Evolutionary conservation across 2,797 vertebrate genomes (phyloP).

Genomic region (Eremophila alpestris): DNA sequence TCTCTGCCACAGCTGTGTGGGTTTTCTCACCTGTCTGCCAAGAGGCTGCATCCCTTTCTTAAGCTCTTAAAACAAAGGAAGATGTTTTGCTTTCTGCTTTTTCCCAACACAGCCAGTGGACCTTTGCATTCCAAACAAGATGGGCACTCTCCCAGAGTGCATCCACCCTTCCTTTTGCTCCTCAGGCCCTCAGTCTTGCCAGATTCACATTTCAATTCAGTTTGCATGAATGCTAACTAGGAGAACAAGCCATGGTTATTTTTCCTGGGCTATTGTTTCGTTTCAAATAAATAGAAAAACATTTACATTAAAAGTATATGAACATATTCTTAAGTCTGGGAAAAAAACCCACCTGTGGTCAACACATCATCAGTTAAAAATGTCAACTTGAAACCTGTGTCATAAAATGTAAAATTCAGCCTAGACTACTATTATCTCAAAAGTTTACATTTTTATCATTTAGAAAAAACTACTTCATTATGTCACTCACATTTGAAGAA

Average conservation of each 20-base stretch:
- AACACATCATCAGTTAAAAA: slow-evolving; percentile 75
- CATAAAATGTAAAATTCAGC: slow-evolving; percentile 72
- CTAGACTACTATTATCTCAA: slow-evolving; percentile 57
- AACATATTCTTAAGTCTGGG: slow-evolving; percentile 69
- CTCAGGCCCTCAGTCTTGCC: not conserved
- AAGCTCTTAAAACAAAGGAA: not conserved
- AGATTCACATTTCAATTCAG: slow-evolving; percentile 44
- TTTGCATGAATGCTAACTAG: slow-evolving; percentile 44
- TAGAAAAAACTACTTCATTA: slow-evolving; percentile 74
- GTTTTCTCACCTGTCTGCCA: not conserved
- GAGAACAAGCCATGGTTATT: slow-evolving; percentile 62
- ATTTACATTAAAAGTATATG: slow-evolving; percentile 73
- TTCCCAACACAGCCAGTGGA: not conserved
- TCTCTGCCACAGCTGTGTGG: not conserved
- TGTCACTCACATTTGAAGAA: slow-evolving; percentile 68
- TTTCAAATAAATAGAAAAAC: slow-evolving; percentile 81
- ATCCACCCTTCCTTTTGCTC: not conserved
- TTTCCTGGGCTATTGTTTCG: slow-evolving; percentile 69
- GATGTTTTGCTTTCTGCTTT: not conserved
- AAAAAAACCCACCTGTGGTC: slow-evolving; percentile 41
- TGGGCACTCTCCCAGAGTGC: not conserved
- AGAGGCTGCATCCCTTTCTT: not conserved
- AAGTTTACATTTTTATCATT: slow-evolving; percentile 59
- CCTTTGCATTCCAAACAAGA: not conserved
- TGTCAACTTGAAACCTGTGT: slow-evolving; percentile 71